A percentile compares a stretch with the other conserved stretches of the same genome.
Conservation (phyloP, 2,113 vertebrate genomes). For the Oncorhynchus clarkii region DNA sequence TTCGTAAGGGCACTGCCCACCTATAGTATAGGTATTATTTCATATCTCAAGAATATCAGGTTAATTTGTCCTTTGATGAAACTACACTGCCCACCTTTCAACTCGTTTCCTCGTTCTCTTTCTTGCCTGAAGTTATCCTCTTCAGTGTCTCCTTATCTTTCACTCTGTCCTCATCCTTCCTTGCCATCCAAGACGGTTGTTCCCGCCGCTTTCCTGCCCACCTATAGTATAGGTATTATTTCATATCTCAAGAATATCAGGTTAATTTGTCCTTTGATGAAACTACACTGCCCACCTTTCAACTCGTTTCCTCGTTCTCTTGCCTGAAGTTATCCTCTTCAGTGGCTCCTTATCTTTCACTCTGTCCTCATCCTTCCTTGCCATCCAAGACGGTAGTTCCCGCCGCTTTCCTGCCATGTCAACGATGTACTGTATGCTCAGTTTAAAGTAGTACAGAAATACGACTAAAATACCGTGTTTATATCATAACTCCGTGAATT, state of each 20-base stretch:
- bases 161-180: constrained; percentile 1
- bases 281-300: constrained; percentile 35
- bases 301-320: constrained; percentile 20
- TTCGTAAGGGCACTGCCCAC: too few relatives aligned
- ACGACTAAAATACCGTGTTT: too few relatives aligned
- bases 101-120: constrained; percentile 26
- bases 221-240: too few relatives aligned
- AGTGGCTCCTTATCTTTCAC: constrained; percentile 11
- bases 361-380: constrained; percentile 10
- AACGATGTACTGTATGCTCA: too few relatives aligned
- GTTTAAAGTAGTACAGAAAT: too few relatives aligned
- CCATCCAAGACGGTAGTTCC: constrained; percentile 71
- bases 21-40: too few relatives aligned
- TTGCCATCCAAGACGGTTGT: constrained; percentile 71
- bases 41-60: too few relatives aligned
- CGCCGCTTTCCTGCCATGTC: constrained; percentile 55
- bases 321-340: constrained; percentile 9
- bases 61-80: neutral
- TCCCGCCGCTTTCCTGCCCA: constrained; percentile 12
- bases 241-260: too few relatives aligned
- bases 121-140: constrained; percentile 12
- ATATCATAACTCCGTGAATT: too few relatives aligned
- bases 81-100: constrained; percentile 35
- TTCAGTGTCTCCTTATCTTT: constrained; percentile 25
- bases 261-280: neutral